Evolutionary conservation across 2,797 vertebrate species (phyloP).

Genomic region (Coendou prehensilis): DNA sequence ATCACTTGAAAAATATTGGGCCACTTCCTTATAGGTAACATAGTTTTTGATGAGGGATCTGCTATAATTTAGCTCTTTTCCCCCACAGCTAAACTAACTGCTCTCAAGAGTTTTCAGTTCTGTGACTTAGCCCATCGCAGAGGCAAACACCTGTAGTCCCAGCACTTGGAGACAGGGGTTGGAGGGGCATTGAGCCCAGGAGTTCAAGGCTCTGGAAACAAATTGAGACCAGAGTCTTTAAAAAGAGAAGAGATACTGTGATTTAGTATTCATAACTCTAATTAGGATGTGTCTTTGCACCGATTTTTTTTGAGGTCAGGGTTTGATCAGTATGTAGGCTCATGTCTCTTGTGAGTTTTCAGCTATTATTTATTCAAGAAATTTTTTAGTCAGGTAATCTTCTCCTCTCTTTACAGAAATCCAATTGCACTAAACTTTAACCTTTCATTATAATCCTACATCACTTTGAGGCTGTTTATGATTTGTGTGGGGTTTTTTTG

Average conservation of each 20-base stretch:
- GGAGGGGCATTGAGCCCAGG: not conserved
- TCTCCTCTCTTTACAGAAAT: not conserved
- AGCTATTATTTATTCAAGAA: not conserved
- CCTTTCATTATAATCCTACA: not conserved
- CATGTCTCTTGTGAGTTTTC: not conserved
- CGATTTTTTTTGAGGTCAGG: not conserved
- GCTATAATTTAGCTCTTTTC: conserved; percentile 17
- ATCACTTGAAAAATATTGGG: not conserved
- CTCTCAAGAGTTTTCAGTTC: not conserved
- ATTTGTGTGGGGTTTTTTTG: not conserved
- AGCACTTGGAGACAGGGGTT: not conserved
- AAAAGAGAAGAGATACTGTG: not conserved
- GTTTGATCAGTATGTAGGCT: not conserved
- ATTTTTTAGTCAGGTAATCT: not conserved
- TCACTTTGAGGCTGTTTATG: not conserved
- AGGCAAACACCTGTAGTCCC: not conserved
- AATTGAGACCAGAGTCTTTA: not conserved
- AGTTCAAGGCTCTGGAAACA: not conserved
- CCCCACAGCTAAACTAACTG: not conserved
- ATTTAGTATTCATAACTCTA: not conserved
- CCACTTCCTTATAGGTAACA: not conserved
- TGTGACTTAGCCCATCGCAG: not conserved
- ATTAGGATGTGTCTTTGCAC: conserved; percentile 2
- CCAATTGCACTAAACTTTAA: not conserved
- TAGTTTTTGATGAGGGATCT: not conserved